Conservation (phyloP, 2,888 invertebrate genomes). For the Cryptosula pallasiana region DNA sequence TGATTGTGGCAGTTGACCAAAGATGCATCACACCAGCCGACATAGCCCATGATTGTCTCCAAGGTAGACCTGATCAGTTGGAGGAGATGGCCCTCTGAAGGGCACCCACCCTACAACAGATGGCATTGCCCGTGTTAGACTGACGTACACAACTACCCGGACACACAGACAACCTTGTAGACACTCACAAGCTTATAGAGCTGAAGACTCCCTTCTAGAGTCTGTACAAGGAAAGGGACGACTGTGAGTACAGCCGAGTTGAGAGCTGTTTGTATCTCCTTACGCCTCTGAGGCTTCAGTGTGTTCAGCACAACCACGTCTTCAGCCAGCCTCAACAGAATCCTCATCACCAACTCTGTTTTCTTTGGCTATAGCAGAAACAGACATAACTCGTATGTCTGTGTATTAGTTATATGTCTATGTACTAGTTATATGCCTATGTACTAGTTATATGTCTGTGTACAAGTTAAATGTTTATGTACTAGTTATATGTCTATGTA, state of each 20-base stretch:
- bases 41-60: conserved; percentile 12
- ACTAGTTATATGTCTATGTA: not conserved
- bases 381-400: no score
- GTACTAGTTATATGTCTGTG: no score
- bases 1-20: not conserved
- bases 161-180: no score
- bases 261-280: conserved; percentile 78
- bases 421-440: no score
- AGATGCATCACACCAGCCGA: not conserved
- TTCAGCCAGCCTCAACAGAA: conserved; percentile 81
- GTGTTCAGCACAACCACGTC: conserved; percentile 82
- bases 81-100: not conserved
- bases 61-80: not conserved
- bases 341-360: conserved; percentile 77
- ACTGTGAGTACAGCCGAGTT: conserved; percentile 81
- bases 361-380: conserved; percentile 57
- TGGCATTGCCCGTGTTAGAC: no score
- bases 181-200: not conserved
- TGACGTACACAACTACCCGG: no score
- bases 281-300: conserved; percentile 69
- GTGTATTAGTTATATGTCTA: no score
- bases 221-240: not conserved
- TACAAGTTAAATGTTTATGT: not conserved
- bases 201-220: not conserved
- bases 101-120: no score